These are phyloP conservation scores for Streptopelia turtur DNA, from an alignment of 2,797 vertebrate species.

Conservation along the genomic window DNA sequence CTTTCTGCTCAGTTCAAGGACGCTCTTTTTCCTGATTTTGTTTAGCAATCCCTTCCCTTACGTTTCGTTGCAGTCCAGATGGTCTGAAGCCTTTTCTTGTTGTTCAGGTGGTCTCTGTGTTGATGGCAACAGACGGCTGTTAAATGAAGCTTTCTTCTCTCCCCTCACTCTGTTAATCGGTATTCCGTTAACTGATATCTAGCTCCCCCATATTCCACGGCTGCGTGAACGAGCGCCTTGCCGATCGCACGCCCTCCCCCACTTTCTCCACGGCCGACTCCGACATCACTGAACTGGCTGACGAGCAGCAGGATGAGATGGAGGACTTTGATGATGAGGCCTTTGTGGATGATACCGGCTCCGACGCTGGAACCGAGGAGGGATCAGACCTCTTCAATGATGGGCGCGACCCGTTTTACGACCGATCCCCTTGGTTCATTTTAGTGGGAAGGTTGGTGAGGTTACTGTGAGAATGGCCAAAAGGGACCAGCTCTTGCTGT, in stretches of 20 bases:
- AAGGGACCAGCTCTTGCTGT: slow-evolving; percentile 81
- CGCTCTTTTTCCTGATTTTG: neutral
- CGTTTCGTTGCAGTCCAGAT: neutral
- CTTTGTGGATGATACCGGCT: slow-evolving; percentile 97
- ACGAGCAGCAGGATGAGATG: slow-evolving; percentile 97
- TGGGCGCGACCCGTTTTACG: slow-evolving; percentile 99
- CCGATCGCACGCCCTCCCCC: slow-evolving; percentile 97
- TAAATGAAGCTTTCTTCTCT: slow-evolving; percentile 61
- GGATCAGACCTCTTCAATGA: slow-evolving; percentile 98
- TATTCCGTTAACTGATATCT: slow-evolving; percentile 76
- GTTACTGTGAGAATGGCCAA: slow-evolving; percentile 76
- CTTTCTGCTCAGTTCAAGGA: slow-evolving; percentile 41
- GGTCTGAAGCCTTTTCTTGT: slow-evolving; percentile 42
- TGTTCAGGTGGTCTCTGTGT: slow-evolving; percentile 52
- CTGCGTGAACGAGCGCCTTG: slow-evolving; percentile 96
- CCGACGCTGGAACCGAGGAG: slow-evolving; percentile 96
- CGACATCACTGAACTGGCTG: slow-evolving; percentile 97
- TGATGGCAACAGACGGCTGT: slow-evolving; percentile 49
- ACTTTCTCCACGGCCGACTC: slow-evolving; percentile 99
- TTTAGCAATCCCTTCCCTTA: neutral
- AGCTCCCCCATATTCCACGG: slow-evolving; percentile 99
- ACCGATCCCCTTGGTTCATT: slow-evolving; percentile 99
- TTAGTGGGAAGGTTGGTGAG: slow-evolving; percentile 99
- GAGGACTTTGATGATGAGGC: slow-evolving; percentile 98
- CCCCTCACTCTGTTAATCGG: slow-evolving; percentile 68